A percentile compares a stretch with the other conserved stretches of the same genome.
phyloP scores from a whole-genome alignment of 2,797 vertebrate species.

The Lophius americanus region DNA sequence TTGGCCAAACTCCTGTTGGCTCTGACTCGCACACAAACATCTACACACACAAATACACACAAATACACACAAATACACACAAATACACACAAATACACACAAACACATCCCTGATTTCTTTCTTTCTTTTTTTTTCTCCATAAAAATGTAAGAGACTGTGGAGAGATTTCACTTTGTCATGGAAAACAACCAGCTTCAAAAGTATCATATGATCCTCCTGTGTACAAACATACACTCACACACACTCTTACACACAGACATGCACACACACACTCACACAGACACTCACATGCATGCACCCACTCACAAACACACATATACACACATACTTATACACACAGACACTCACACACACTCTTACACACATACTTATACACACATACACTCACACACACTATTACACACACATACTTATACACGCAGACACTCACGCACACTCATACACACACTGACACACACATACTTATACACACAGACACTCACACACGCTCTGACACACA shows the following conservation, averaged over 20 bases:
- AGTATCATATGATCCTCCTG: constrained; percentile 6
- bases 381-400: too few relatives aligned
- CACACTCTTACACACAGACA: background rate
- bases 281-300: background rate
- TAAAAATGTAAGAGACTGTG: constrained; percentile 32
- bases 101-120: constrained; percentile 20
- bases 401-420: too few relatives aligned
- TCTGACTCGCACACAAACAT: constrained; percentile 33
- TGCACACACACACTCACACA: background rate
- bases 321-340: constrained; percentile 4
- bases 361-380: background rate
- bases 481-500: too few relatives aligned
- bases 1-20: constrained; percentile 44
- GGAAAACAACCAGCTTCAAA: constrained; percentile 38
- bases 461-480: too few relatives aligned
- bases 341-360: background rate
- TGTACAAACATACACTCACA: constrained; percentile 12
- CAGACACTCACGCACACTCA: too few relatives aligned
- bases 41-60: constrained; percentile 16
- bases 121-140: constrained; percentile 4
- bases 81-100: constrained; percentile 26
- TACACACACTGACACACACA: too few relatives aligned
- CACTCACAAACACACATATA: too few relatives aligned
- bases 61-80: constrained; percentile 10
- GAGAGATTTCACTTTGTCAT: constrained; percentile 19